phyloP scores from a whole-genome alignment of 2,113 vertebrate species.

The Corydoras sp. region DNA sequence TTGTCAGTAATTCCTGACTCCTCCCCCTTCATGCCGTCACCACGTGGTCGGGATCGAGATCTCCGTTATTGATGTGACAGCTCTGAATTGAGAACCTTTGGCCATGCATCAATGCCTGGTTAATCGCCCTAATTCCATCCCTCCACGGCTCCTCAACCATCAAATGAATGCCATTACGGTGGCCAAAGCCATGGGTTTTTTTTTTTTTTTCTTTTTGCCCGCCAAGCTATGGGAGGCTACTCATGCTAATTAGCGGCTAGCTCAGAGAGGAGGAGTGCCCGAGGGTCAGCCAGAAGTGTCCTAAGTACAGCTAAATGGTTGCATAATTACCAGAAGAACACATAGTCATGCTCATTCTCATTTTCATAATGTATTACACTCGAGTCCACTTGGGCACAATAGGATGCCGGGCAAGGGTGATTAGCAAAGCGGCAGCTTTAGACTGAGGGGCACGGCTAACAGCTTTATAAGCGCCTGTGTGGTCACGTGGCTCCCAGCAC shows the following conservation, averaged over 20 bases:
- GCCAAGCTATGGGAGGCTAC: conserved; percentile 47
- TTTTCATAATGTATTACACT: conserved; percentile 64
- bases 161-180: conserved; percentile 60
- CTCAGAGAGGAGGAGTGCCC: conserved; percentile 59
- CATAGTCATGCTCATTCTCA: conserved; percentile 40
- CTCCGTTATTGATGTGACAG: no score
- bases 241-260: conserved; percentile 67
- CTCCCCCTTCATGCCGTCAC: conserved; percentile 11
- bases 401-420: conserved; percentile 31
- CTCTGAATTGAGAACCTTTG: conserved; percentile 66
- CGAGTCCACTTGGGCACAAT: conserved; percentile 43
- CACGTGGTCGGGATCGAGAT: no score
- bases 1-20: conserved; percentile 65
- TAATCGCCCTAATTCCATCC: conserved; percentile 70
- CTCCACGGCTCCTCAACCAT: conserved; percentile 52
- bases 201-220: conserved; percentile 41
- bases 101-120: conserved; percentile 67
- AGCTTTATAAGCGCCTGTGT: conserved; percentile 1
- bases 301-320: conserved; percentile 60
- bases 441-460: conserved; percentile 19
- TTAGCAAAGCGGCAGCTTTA: conserved; percentile 24
- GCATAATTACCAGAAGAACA: conserved; percentile 57
- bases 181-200: conserved; percentile 30
- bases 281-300: conserved; percentile 54
- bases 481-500: background rate